Conservation (phyloP, 2,888 invertebrate species). For the Drosophila fulvimacula region DNA sequence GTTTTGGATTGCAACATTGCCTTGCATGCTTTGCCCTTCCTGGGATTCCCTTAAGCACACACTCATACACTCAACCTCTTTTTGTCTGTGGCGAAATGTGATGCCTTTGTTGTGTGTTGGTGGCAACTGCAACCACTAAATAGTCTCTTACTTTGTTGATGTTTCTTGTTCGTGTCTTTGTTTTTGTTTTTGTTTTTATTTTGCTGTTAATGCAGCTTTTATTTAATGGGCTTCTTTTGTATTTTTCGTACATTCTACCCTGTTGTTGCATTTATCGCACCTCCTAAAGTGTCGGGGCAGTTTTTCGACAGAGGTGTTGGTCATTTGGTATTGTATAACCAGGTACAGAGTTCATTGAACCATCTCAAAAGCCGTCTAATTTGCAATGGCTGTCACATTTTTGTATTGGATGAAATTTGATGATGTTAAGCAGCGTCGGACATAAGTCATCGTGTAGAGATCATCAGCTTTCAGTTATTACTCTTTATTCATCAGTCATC, state of each 20-base stretch:
- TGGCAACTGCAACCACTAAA: constrained; percentile 17
- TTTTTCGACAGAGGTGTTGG: constrained; percentile 59
- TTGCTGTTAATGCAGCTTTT: constrained; percentile 72
- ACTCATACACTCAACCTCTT: constrained; percentile 8
- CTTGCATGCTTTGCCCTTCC: constrained; percentile 10
- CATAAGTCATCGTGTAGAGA: background rate
- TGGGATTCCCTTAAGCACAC: constrained; percentile 20
- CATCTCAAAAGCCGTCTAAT: constrained; percentile 15
- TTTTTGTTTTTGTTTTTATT: constrained; percentile 48
- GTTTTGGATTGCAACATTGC: constrained; percentile 15
- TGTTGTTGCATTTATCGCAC: constrained; percentile 56
- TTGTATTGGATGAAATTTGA: background rate
- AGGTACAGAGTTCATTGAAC: constrained; percentile 43
- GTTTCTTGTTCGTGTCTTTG: constrained; percentile 10
- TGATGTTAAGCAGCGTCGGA: background rate
- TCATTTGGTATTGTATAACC: constrained; percentile 40
- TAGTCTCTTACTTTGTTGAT: constrained; percentile 15
- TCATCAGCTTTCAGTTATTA: background rate
- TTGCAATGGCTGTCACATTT: background rate
- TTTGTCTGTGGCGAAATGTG: constrained; percentile 58
- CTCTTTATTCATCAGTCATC: background rate
- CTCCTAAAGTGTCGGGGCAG: constrained; percentile 39
- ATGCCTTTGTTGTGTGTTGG: constrained; percentile 59
- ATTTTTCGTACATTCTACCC: constrained; percentile 37
- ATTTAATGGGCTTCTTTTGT: constrained; percentile 66